Conservation (phyloP, 2,797 vertebrate genomes). For the Echiichthys vipera region DNA sequence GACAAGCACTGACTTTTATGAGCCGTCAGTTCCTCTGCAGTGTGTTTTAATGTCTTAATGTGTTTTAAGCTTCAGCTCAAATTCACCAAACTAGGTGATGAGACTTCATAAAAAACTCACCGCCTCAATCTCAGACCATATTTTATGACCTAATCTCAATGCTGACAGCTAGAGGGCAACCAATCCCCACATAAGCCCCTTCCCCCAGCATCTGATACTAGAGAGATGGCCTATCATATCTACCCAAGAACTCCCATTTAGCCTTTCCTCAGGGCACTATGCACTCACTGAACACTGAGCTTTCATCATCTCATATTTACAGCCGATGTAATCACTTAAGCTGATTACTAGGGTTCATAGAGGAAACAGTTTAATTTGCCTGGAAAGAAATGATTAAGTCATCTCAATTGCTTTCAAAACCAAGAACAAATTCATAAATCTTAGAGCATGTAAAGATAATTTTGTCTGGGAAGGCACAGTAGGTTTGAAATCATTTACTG, state of each 20-base stretch:
- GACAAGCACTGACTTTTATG: no score
- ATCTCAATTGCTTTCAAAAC: constrained; percentile 77
- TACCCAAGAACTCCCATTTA: constrained; percentile 60
- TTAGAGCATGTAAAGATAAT: constrained; percentile 69
- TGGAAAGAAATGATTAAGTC: constrained; percentile 75
- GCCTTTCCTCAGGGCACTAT: constrained; percentile 60
- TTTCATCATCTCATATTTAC: constrained; percentile 83
- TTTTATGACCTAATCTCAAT: constrained; percentile 71
- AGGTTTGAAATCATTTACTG: constrained; percentile 55
- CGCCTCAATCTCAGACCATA: constrained; percentile 38
- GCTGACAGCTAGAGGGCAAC: constrained; percentile 89
- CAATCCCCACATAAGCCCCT: constrained; percentile 77
- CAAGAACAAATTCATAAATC: constrained; percentile 81
- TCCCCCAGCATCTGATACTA: constrained; percentile 55
- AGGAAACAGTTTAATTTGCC: constrained; percentile 82
- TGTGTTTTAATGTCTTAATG: no score
- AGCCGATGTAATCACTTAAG: constrained; percentile 80
- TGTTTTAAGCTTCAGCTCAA: constrained; percentile 22
- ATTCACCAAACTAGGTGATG: constrained; percentile 25
- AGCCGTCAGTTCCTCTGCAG: no score
- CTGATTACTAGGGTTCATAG: constrained; percentile 81
- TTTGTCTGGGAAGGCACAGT: constrained; percentile 69
- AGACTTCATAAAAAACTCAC: constrained; percentile 40
- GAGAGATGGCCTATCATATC: constrained; percentile 70
- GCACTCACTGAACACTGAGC: constrained; percentile 55